Conservation (phyloP, 1,140 invertebrate species). For the Atta cephalotes region DNA sequence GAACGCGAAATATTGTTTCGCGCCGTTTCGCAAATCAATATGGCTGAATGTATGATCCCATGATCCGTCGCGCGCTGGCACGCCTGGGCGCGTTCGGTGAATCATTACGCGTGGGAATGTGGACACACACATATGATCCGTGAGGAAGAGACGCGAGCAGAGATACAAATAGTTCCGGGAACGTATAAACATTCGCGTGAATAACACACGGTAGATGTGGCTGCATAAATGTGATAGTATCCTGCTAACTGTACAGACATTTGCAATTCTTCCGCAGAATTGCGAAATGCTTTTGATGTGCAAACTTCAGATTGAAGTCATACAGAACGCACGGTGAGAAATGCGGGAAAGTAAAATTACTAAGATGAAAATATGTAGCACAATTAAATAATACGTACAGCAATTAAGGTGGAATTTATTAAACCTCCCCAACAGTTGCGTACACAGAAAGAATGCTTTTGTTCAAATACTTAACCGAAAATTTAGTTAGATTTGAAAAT, state of each 20-base stretch:
- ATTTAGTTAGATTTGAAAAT: too few relatives aligned
- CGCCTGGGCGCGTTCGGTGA: slow-evolving; percentile 30
- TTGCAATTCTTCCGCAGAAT: neutral
- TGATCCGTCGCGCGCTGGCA: neutral
- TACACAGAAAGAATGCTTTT: too few relatives aligned
- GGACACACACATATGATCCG: neutral
- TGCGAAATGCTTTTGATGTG: neutral
- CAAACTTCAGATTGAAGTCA: neutral
- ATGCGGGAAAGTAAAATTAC: neutral
- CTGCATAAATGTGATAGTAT: neutral
- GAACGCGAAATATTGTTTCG: neutral
- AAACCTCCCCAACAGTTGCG: neutral
- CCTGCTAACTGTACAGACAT: neutral
- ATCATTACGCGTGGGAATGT: slow-evolving; percentile 43
- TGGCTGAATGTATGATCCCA: slow-evolving; percentile 28
- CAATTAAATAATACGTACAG: neutral
- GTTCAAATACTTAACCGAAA: neutral
- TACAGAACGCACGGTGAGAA: neutral
- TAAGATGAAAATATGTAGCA: neutral
- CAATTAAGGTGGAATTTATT: neutral
- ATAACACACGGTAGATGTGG: neutral
- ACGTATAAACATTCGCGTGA: neutral
- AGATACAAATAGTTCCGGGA: slow-evolving; percentile 8
- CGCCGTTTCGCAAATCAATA: slow-evolving; percentile 14
- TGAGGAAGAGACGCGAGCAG: slow-evolving; percentile 3